Evolutionary conservation across 2,888 invertebrate genomes (phyloP), one percentile per base, ranked within the genome.

Genomic region (Abrostola triplasia): DNA sequence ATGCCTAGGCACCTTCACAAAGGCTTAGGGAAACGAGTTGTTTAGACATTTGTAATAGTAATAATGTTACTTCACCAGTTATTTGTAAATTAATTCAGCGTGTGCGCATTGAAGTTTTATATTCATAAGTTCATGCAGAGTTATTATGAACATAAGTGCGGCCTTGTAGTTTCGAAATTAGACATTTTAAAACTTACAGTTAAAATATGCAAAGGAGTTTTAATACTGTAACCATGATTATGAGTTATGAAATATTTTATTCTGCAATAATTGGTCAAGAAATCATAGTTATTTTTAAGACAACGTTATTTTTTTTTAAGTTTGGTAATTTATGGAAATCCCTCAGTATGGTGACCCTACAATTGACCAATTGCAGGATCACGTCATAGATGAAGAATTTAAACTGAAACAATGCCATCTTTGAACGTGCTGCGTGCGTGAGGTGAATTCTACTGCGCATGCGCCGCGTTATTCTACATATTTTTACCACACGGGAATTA

Each of bases 391-490:
- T 84, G 79, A 86, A 84, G 92, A 91, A 92, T 92, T 90, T 91
- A 84, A 90, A 89, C 88, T 89, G 88, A 91, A 91, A 92, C 92
- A 92, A 93, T 93, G 89, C 88, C 87, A 89, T 89, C 87, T 91
- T 88, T 73, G 79, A 85, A 80, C 79, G 83, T 73, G 77, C 69
- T 78, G 70, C 65, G 83, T 76, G 80, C 92, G 92, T 92, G 92
- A 86, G 77, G 66, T 44, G 92, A 90, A 91, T 91, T 53, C 56
- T 53, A 71, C 59, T 62, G 63, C 55, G 59, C 69, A 60, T 55
- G 49, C 42, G 54, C 64, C 48, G 63, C 58, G 36, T 58, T 70
- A 73, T 80, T 80, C 77, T 53, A 73, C 69, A 70, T 49, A 50
- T 12, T 2, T 50, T 6, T 6, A 0, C 10, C 44, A 35, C 48